Conservation (phyloP, 2,888 invertebrate species). For the Colletes collaris region DNA sequence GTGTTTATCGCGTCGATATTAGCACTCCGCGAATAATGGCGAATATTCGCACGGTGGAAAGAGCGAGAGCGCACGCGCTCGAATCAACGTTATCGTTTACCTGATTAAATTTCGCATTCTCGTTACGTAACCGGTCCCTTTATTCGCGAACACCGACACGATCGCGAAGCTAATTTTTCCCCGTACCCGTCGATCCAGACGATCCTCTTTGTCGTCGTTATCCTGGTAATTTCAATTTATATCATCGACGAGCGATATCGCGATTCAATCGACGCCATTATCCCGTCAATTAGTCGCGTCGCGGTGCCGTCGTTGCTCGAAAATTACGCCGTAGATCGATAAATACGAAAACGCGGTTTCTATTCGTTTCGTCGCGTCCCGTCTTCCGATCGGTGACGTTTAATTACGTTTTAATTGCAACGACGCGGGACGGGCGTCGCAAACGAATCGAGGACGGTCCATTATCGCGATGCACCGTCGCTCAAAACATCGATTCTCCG, state of each 20-base stretch:
- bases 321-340: neutral
- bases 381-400: too few relatives aligned
- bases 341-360: neutral
- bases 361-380: neutral
- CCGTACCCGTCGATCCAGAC: neutral
- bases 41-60: constrained; percentile 27
- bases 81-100: constrained; percentile 57
- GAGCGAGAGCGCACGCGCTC: neutral
- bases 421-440: too few relatives aligned
- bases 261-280: constrained; percentile 21
- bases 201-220: constrained; percentile 10
- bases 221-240: constrained; percentile 33
- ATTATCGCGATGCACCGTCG: too few relatives aligned
- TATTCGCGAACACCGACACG: neutral
- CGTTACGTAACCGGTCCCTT: constrained; percentile 20
- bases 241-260: constrained; percentile 27
- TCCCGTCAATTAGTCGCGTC: constrained; percentile 32
- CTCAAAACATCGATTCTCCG: too few relatives aligned
- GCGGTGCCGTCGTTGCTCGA: neutral
- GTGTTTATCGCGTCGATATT: constrained; percentile 49
- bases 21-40: constrained; percentile 45
- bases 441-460: too few relatives aligned
- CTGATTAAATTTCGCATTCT: constrained; percentile 47
- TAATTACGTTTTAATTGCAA: too few relatives aligned
- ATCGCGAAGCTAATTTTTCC: constrained; percentile 33